Evolutionary conservation across 2,113 vertebrate genomes (phyloP).

Genomic region (Suricata suricatta): DNA sequence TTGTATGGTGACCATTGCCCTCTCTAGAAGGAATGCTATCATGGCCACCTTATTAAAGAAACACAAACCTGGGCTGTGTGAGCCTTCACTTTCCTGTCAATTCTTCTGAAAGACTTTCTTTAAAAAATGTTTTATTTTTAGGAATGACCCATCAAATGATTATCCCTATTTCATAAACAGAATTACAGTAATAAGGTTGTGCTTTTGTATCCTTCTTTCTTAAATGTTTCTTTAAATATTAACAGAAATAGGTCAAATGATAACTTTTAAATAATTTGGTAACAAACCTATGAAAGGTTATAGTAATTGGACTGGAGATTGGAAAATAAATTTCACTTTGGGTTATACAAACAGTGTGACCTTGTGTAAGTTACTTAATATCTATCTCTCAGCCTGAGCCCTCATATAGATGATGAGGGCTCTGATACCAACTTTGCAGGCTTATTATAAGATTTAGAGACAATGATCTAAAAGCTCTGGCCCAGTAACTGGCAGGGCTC

Average conservation of each 20-base stretch:
- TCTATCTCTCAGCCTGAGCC: background rate
- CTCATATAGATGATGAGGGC: background rate
- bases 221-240: background rate
- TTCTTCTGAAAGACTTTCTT: conserved; percentile 25
- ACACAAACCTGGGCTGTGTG: background rate
- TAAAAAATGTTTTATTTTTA: background rate
- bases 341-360: background rate
- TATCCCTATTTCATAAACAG: background rate
- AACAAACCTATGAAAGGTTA: background rate
- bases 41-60: background rate
- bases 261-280: background rate
- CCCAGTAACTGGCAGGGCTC: background rate
- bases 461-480: background rate
- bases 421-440: background rate
- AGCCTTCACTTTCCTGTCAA: background rate
- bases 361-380: background rate
- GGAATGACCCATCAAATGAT: background rate
- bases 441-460: background rate
- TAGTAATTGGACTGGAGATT: background rate
- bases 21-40: background rate
- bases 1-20: background rate
- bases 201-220: conserved; percentile 7
- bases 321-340: background rate
- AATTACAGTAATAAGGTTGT: background rate
- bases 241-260: background rate